These are phyloP conservation scores for Sceloporus undulatus DNA, from an alignment of 2,113 vertebrate genomes.

Conservation along the genomic window DNA sequence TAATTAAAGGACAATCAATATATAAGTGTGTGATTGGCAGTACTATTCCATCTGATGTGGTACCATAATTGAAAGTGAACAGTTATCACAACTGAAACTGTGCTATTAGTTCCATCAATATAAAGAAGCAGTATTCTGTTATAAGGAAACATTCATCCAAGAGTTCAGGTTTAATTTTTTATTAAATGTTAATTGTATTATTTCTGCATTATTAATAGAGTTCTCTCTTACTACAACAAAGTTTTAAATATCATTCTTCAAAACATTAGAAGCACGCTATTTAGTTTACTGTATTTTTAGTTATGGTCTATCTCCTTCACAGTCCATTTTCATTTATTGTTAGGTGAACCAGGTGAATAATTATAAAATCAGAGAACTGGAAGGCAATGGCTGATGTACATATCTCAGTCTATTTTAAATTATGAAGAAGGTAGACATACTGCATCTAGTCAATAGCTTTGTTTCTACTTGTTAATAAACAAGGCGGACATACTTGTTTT, in stretches of 20 bases:
- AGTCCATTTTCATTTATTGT: not conserved
- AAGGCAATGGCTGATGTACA: not conserved
- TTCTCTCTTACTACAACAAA: conserved; percentile 17
- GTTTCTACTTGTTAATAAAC: not conserved
- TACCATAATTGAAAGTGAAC: conserved; percentile 18
- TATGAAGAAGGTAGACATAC: not conserved
- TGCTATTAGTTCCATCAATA: conserved; percentile 12
- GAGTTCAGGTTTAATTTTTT: not conserved
- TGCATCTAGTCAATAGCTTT: not conserved
- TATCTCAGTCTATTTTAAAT: not conserved
- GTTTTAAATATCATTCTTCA: not conserved
- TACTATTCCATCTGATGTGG: conserved; percentile 1
- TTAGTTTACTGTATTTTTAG: not conserved
- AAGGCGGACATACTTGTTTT: not conserved
- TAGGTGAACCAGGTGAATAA: not conserved
- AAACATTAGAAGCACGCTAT: not conserved
- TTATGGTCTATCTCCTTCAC: not conserved
- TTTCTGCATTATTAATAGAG: not conserved
- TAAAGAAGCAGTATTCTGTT: conserved; percentile 55
- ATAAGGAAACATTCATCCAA: conserved; percentile 13
- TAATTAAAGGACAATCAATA: conserved; percentile 17
- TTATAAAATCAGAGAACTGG: not conserved
- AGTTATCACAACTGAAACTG: conserved; percentile 18
- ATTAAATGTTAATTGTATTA: not conserved
- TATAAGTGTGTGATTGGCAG: conserved; percentile 5